Evolutionary conservation across 2,888 invertebrate species (phyloP), one percentile per base, ranked within the genome.

Genomic region (Drosophila lacicola): DNA sequence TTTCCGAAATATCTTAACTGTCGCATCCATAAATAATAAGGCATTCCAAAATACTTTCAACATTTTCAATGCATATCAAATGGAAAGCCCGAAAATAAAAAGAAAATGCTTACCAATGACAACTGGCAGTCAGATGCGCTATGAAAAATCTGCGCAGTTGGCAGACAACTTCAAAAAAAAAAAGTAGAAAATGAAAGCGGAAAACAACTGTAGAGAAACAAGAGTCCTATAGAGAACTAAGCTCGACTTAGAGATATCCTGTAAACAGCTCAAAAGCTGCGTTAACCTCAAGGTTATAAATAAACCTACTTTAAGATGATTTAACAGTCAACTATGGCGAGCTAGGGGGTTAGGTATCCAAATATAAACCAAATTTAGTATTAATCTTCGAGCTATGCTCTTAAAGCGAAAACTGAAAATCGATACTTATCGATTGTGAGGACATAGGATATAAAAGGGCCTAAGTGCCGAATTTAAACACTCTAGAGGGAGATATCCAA

Each of bases 1-100:
- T 41, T 54, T 33, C 11, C 6, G 14, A 41, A 51, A 10, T 51
- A 19, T 54, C 25, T 37, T 21, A 37, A 34, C 62, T 61, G 51
- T 44, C 64, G 47, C 65, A 47, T 63, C 17, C 46, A 72, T 72
- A 64, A 70, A 72, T 72, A 72, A 56, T 57, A 39, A 73, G n/a
- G 47, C 47, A 62, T 50, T 17, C 34, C 51, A 60, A 29, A 69
- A 70, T 70, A 70, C 51, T 56, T 70, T 51, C 55, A 70, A 39
- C 58, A 60, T 71, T 73, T 73, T 72, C 66, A 72, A 73, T 72
- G 74, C 74, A 74, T 68, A 68, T 50, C 42, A 74, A 74, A 74
- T 71, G 36, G 13, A 25, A 50, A 29, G 41, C 41, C 36, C 33
- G 29, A 41, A 61, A 49, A 60, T 49, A 46, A 47, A 33, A 46